Percentiles rank a stretch among this genome's conserved stretches.
These are phyloP conservation scores for Ectemnius continuus DNA, from an alignment of 2,888 invertebrate genomes.

Conservation along the genomic window DNA sequence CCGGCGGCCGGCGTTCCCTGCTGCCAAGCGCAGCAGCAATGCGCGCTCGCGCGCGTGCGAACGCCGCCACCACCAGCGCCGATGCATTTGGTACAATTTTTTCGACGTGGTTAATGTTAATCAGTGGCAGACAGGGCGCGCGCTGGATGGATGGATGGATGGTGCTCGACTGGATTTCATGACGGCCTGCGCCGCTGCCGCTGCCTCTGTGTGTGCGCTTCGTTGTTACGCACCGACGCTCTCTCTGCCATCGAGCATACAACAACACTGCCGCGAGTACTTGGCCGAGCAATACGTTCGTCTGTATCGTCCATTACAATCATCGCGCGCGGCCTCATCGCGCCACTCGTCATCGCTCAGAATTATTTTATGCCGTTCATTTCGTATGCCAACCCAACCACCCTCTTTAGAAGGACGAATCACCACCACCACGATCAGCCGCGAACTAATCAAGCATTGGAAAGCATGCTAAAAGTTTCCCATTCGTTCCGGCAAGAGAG, in stretches of 20 bases:
- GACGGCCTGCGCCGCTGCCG: background rate
- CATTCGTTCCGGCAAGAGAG: conserved; percentile 24
- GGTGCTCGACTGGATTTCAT: conserved; percentile 67
- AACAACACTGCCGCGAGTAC: conserved; percentile 60
- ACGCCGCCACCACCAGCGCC: too few relatives aligned
- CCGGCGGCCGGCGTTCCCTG: conserved; percentile 10
- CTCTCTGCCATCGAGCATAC: conserved; percentile 52
- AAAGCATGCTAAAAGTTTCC: conserved; percentile 26
- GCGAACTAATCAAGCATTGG: background rate
- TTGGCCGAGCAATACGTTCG: conserved; percentile 48
- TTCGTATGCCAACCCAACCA: conserved; percentile 43
- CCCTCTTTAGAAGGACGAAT: background rate
- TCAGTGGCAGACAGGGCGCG: conserved; percentile 72
- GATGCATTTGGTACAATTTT: conserved; percentile 70
- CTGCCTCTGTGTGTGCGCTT: conserved; percentile 61
- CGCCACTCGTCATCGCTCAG: conserved; percentile 44
- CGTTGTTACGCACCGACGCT: conserved; percentile 63
- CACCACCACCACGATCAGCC: background rate
- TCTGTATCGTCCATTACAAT: conserved; percentile 54
- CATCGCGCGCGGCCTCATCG: conserved; percentile 39
- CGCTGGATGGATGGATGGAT: conserved; percentile 63
- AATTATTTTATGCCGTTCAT: conserved; percentile 57
- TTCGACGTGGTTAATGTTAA: conserved; percentile 74
- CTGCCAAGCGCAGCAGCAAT: conserved; percentile 18
- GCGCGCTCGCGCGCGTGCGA: too few relatives aligned